Evolutionary conservation across 2,888 invertebrate genomes (phyloP).

Genomic region (Chelonus formosanus): DNA sequence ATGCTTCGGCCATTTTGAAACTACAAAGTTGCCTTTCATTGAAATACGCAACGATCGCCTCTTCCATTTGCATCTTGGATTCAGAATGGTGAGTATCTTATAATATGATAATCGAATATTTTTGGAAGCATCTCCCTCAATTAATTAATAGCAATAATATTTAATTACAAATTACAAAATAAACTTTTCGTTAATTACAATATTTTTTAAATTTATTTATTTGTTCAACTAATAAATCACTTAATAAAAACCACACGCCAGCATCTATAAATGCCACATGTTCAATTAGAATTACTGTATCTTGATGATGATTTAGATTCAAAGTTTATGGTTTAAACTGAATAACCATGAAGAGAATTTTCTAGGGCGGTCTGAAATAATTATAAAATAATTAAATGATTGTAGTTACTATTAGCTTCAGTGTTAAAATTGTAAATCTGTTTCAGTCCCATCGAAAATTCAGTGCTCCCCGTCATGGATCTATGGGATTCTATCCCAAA

Average conservation of each 20-base stretch:
- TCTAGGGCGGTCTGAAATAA: conserved; percentile 78
- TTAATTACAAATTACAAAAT: conserved; percentile 7
- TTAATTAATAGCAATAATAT: conserved; percentile 3
- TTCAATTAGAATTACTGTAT: neutral
- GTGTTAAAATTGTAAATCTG: neutral
- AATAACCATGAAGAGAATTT: conserved; percentile 71
- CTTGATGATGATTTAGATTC: conserved; percentile 73
- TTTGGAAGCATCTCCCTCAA: conserved; percentile 33
- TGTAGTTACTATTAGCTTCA: conserved; percentile 28
- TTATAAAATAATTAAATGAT: neutral
- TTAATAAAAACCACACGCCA: neutral
- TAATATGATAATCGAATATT: conserved; percentile 36
- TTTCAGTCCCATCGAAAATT: conserved; percentile 98
- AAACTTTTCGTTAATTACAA: conserved; percentile 4
- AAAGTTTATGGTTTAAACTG: conserved; percentile 77
- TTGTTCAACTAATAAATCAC: neutral
- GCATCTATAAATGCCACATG: conserved; percentile 24
- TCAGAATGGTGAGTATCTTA: conserved; percentile 50
- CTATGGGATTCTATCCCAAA: conserved; percentile 99
- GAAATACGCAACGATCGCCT: neutral
- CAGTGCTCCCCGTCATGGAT: conserved; percentile 99
- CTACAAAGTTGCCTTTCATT: no score
- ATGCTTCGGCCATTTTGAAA: no score
- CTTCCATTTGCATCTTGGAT: conserved; percentile 54
- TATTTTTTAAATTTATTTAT: conserved; percentile 27